Base-by-base conservation (phyloP, 2,113 vertebrate species). In the Ctenomys sociabilis region DNA sequence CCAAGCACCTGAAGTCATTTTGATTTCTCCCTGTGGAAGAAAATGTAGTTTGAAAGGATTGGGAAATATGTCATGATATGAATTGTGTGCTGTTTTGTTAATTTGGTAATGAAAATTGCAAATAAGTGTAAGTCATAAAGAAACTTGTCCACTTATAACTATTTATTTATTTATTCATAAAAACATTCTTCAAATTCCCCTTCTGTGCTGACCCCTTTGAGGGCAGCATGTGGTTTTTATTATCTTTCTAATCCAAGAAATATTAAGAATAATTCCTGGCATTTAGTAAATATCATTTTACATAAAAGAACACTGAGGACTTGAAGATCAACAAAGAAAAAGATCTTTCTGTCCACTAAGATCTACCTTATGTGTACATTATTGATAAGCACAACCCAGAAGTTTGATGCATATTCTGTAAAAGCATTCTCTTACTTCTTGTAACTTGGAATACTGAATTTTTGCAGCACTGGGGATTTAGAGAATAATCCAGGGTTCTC, bases 11-110 rank as follows among this genome's bases (percentile, higher is more conserved):
- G 35, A 85, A 88, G 43, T 85, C 2, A 61, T 75, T 80, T 90
- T 80, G 52, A 17, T 80, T 88, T 85, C 84, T 61, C 37, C 17
- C 19, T 84, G 4, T 78, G 26, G 83, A 26, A 72, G 54, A 43
- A 87, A 85, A 68, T 83, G 61, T 49, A n/a, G 4, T 4, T 73
- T 45, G 87, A 40, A 30, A 88, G 21, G 21, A 57, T 32, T 5
- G 66, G n/a, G 5, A 54, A 70, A 14, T 77, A 49, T 63, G n/a
- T 68, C 13, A 40, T 49, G 82, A 28, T 13, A 68, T 86, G 35
- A 91, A 85, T 35, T 45, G 72, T 7, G n/a, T 75, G 85, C 82
- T 16, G 52, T 88, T 91, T 93, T 90, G 5, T 81, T 91, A 54
- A 70, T 70, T 88, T 88, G 17, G 30, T 64, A 89, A 26, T 57